Conservation (phyloP, 2,797 vertebrate species). For the Nannoperca obscura region DNA sequence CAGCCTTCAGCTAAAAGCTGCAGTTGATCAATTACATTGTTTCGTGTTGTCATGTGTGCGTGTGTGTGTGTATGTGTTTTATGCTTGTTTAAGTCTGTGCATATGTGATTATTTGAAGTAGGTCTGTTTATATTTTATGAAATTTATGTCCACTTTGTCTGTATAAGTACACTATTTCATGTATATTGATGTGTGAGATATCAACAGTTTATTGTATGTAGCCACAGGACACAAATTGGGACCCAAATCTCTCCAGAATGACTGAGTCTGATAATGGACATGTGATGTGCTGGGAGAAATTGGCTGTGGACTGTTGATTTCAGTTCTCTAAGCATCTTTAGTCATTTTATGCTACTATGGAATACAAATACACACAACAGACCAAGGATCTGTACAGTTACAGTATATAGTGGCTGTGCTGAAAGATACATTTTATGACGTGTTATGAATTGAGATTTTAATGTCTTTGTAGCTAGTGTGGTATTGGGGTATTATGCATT, state of each 20-base stretch:
- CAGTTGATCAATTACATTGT: constrained; percentile 20
- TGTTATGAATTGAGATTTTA: constrained; percentile 17
- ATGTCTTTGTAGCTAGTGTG: neutral
- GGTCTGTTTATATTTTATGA: neutral
- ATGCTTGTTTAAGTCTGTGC: neutral
- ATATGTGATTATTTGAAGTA: neutral
- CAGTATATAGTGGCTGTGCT: neutral
- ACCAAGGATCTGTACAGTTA: neutral
- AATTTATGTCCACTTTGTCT: neutral
- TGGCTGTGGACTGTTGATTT: constrained; percentile 23
- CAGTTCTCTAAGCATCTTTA: constrained; percentile 3
- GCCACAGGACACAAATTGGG: constrained; percentile 9
- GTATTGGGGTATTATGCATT: neutral
- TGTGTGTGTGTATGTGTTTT: neutral
- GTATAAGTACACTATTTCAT: constrained; percentile 4
- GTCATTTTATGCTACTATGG: constrained; percentile 19
- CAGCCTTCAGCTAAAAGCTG: constrained; percentile 12
- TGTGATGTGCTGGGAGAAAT: constrained; percentile 17
- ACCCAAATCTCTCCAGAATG: constrained; percentile 13
- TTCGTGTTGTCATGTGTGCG: neutral
- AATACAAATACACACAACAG: constrained; percentile 33
- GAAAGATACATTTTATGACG: constrained; percentile 26
- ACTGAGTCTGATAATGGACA: constrained; percentile 15
- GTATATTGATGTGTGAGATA: constrained; percentile 5
- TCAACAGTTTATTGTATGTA: neutral